phyloP scores from a whole-genome alignment of 2,797 vertebrate species.

The Scolopax rusticola region DNA sequence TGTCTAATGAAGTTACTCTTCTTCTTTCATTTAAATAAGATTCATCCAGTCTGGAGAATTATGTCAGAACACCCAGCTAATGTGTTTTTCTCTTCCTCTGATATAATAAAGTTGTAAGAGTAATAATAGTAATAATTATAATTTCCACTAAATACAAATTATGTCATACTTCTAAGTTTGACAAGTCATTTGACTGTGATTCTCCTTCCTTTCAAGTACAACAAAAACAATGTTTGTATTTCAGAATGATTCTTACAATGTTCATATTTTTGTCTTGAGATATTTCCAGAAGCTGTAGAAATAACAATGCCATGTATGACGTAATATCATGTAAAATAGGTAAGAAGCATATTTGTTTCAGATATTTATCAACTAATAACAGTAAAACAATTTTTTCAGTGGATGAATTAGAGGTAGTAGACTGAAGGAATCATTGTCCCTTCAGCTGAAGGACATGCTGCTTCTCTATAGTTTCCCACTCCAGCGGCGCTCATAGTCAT shows the following conservation, averaged over 20 bases:
- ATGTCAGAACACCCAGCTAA: not conserved
- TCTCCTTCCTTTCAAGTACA: not conserved
- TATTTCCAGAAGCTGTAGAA: not conserved
- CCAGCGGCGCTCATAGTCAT: not conserved
- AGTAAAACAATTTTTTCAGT: not conserved
- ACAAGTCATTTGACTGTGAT: not conserved
- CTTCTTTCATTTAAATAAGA: not conserved
- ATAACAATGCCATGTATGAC: not conserved
- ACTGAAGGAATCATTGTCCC: not conserved
- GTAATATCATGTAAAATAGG: not conserved
- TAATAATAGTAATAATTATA: not conserved
- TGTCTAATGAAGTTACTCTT: not conserved
- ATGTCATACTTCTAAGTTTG: not conserved
- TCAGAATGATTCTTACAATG: not conserved
- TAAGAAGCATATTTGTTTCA: not conserved
- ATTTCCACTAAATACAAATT: not conserved
- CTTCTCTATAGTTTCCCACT: not conserved
- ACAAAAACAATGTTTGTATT: not conserved
- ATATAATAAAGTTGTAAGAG: not conserved
- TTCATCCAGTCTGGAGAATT: not conserved
- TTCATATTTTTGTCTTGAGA: not conserved
- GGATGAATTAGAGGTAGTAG: not conserved
- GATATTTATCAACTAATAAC: not conserved
- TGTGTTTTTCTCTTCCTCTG: not conserved
- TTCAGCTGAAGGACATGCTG: not conserved